Conservation (phyloP, 2,888 invertebrate genomes). For the Eristalinus sepulchralis region DNA sequence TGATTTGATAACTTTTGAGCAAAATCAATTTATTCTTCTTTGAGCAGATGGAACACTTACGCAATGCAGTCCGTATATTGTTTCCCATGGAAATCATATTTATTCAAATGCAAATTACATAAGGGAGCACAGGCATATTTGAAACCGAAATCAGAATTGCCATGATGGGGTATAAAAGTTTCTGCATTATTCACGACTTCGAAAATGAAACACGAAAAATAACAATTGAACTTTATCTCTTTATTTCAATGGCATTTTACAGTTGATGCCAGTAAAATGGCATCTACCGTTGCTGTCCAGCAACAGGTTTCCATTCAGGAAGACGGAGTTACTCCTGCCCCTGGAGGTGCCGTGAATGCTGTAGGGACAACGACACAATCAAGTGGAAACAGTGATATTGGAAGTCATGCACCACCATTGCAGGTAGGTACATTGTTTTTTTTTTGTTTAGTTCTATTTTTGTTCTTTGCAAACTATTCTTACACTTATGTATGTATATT, state of each 20-base stretch:
- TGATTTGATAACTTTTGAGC: neutral
- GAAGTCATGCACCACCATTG: conserved; percentile 84
- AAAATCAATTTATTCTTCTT: neutral
- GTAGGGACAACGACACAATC: conserved; percentile 81
- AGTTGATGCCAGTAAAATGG: conserved; percentile 79
- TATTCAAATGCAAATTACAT: conserved; percentile 36
- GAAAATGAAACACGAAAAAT: conserved; percentile 20
- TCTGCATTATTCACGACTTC: neutral
- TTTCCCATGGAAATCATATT: neutral
- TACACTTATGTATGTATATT: neutral
- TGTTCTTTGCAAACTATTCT: neutral
- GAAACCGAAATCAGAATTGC: neutral
- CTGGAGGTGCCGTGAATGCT: conserved; percentile 42
- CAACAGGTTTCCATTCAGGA: conserved; percentile 77
- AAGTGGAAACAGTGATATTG: conserved; percentile 85
- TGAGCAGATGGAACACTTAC: neutral
- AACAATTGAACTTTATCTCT: conserved; percentile 58
- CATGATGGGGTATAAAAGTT: neutral
- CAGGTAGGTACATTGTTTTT: conserved; percentile 80
- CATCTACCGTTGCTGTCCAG: conserved; percentile 77
- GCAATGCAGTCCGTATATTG: neutral
- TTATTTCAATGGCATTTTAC: conserved; percentile 62
- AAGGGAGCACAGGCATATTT: neutral
- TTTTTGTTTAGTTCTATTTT: conserved; percentile 17
- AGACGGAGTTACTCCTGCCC: conserved; percentile 71